These are phyloP conservation scores for Bufo gargarizans DNA, from an alignment of 2,113 vertebrate genomes.

Conservation along the genomic window DNA sequence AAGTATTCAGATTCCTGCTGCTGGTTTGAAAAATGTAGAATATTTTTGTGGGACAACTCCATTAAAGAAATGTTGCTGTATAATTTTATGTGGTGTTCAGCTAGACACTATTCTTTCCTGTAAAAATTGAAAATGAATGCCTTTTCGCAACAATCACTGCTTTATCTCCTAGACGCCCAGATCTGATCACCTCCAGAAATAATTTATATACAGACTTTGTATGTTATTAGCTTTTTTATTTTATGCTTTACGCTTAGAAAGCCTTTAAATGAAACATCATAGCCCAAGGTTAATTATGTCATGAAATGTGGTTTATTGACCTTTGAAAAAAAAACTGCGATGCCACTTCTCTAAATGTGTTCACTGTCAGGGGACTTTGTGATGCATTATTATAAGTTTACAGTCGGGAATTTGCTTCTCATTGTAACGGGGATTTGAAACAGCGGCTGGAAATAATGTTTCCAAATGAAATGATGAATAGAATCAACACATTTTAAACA, in stretches of 20 bases:
- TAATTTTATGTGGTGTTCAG: too few relatives aligned
- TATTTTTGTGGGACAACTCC: too few relatives aligned
- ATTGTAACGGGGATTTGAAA: neutral
- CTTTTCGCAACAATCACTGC: too few relatives aligned
- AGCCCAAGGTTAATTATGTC: conserved; percentile 7
- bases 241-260: neutral
- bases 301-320: conserved; percentile 18
- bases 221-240: neutral
- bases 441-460: conserved; percentile 32
- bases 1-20: too few relatives aligned
- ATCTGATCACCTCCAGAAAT: too few relatives aligned
- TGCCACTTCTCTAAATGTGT: neutral
- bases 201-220: too few relatives aligned
- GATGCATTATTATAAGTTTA: conserved; percentile 22
- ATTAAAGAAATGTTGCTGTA: too few relatives aligned
- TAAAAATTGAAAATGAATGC: too few relatives aligned
- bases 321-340: neutral
- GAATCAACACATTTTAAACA: conserved; percentile 58
- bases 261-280: neutral
- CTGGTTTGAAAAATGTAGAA: too few relatives aligned
- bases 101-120: too few relatives aligned
- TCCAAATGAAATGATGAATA: conserved; percentile 55
- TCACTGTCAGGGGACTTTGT: neutral
- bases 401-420: neutral
- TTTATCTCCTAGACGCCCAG: too few relatives aligned